Evolutionary conservation across 2,888 invertebrate species (phyloP).

Genomic region (Tolmerus cingulatus): DNA sequence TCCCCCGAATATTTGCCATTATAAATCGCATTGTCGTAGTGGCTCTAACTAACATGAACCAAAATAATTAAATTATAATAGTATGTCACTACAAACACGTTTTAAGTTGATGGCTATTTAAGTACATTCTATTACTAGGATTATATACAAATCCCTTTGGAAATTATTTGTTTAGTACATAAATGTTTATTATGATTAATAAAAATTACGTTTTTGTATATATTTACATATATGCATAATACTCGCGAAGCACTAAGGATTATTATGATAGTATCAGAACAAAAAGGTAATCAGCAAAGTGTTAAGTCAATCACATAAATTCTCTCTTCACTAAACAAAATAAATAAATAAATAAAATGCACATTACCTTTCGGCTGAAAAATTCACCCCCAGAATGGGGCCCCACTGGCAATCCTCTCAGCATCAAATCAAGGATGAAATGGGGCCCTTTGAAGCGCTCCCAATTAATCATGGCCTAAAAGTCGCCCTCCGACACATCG

Average conservation of each 20-base stretch:
- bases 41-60: too few species aligned
- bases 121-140: too few species aligned
- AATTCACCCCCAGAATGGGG: background rate
- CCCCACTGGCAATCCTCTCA: background rate
- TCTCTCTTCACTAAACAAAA: background rate
- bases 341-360: background rate
- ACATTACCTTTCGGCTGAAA: background rate
- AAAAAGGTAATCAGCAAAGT: background rate
- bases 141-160: too few species aligned
- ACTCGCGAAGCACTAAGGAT: background rate
- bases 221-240: too few species aligned
- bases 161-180: too few species aligned
- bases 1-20: too few species aligned
- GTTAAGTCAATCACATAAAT: background rate
- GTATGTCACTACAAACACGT: too few species aligned
- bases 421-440: background rate
- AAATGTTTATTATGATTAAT: too few species aligned
- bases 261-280: background rate
- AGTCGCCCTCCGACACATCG: background rate
- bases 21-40: too few species aligned
- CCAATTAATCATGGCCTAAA: constrained; percentile 17
- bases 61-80: too few species aligned
- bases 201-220: too few species aligned
- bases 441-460: background rate
- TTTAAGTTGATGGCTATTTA: too few species aligned